A percentile compares a stretch with the other conserved stretches of the same genome.
Conservation (phyloP, 2,888 invertebrate species). For the Frankliniella fusca region DNA sequence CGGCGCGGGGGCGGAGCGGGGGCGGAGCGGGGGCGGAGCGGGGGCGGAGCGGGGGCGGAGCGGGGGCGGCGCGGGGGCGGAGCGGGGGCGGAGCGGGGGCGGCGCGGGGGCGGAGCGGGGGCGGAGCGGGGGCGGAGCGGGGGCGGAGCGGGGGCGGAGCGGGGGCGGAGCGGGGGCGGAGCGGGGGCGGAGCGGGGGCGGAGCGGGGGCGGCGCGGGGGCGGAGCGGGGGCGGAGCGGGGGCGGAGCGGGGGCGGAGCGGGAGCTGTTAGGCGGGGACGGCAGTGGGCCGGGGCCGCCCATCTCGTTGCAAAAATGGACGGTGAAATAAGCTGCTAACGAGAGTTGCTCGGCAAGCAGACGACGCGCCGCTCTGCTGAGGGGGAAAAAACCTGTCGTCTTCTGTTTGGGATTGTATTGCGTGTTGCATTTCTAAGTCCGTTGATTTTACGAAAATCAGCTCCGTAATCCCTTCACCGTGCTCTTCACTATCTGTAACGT, state of each 20-base stretch:
- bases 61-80: not conserved
- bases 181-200: not conserved
- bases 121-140: not conserved
- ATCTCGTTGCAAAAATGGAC: not conserved
- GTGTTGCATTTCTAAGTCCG: too few relatives aligned
- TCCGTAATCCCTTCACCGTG: too few relatives aligned
- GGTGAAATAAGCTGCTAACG: not conserved
- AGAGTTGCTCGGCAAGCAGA: not conserved
- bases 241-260: not conserved
- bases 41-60: not conserved
- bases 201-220: not conserved
- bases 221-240: not conserved
- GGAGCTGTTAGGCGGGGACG: not conserved
- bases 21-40: not conserved
- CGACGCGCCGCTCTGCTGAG: too few relatives aligned
- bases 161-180: not conserved
- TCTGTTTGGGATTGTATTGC: not conserved
- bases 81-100: not conserved
- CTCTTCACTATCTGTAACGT: too few relatives aligned
- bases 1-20: not conserved
- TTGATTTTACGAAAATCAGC: too few relatives aligned
- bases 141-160: not conserved
- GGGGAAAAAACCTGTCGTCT: too few relatives aligned
- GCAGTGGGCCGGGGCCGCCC: not conserved
- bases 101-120: not conserved